Evolutionary conservation across 2,888 invertebrate genomes (phyloP), one percentile per base, ranked within the genome.

Genomic region (Toxonevra muliebris): DNA sequence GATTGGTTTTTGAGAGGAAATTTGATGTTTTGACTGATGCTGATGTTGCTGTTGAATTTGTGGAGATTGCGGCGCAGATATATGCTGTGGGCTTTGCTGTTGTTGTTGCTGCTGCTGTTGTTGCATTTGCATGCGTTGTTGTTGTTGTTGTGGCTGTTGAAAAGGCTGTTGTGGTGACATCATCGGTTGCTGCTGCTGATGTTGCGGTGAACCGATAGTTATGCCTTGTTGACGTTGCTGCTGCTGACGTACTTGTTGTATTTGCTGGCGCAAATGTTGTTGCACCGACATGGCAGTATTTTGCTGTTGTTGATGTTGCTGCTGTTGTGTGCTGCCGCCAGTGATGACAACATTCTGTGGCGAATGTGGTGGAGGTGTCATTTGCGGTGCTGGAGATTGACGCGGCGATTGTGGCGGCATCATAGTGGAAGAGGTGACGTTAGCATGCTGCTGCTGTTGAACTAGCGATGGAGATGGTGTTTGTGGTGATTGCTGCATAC

Each of bases 301-400:
- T 13, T 72, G 70, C 15, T 62, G 61, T 12, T 72, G 71, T 11
- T 69, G 69, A 61, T 82, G 84, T 41, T 76, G 80, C 57, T 82
- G 82, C 12, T 70, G 68, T 12, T 70, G 74, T 3, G 73, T 70
- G 7, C 30, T 30, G 7, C 30, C 30, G 7, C 30, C 30, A 4
- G 30, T 7, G 7, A 30, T 30, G 2, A 30, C 30, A 4, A 30
- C 30, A 30, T 30, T 30, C 63, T 82, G 84, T 0, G 84, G 83
- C 0, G 84, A 80, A 1, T 81, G 85, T 0, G 84, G 85, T 2
- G 84, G 85, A 3, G 84, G 85, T 0, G 85, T 85, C 84, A 84
- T 84, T 75, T 84, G 85, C 0, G 84, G 84, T 3, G 83, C 84
- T n/a, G 85, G 84, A 2, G 84, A 84, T 61, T 84, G 81, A 2